Conservation (phyloP, 2,888 invertebrate genomes). For the Lutraria lutraria region DNA sequence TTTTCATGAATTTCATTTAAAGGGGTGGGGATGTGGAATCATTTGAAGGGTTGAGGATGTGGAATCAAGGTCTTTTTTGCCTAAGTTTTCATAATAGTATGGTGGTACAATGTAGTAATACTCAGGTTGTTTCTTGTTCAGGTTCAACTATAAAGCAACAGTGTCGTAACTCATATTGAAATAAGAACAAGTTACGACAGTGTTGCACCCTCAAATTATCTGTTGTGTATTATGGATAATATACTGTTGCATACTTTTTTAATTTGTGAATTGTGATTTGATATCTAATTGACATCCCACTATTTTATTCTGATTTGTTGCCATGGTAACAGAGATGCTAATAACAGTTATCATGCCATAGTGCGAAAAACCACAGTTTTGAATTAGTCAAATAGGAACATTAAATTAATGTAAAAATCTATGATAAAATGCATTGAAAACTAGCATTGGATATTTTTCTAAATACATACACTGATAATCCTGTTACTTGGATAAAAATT, state of each 20-base stretch:
- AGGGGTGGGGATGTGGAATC: too few species aligned
- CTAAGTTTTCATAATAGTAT: too few species aligned
- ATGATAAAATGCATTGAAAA: background rate
- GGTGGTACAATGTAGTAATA: too few species aligned
- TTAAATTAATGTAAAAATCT: constrained; percentile 14
- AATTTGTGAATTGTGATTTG: background rate
- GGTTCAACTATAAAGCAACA: too few species aligned
- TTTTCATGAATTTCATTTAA: too few species aligned
- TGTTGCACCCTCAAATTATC: too few species aligned
- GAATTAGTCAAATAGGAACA: constrained; percentile 1
- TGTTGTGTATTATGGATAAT: too few species aligned
- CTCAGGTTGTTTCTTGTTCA: too few species aligned
- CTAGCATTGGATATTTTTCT: background rate
- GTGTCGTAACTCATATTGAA: too few species aligned
- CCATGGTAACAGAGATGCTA: background rate
- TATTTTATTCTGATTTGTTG: background rate
- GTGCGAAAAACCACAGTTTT: background rate
- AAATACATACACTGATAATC: background rate
- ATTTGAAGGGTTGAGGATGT: too few species aligned
- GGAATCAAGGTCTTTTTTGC: too few species aligned
- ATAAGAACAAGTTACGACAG: too few species aligned
- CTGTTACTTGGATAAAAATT: background rate
- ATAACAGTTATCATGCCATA: background rate
- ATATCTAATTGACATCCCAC: background rate
- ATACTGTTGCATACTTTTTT: background rate